Evolutionary conservation across 2,113 vertebrate genomes (phyloP), one percentile per base, ranked within the genome.

Genomic region (Lepus europaeus): DNA sequence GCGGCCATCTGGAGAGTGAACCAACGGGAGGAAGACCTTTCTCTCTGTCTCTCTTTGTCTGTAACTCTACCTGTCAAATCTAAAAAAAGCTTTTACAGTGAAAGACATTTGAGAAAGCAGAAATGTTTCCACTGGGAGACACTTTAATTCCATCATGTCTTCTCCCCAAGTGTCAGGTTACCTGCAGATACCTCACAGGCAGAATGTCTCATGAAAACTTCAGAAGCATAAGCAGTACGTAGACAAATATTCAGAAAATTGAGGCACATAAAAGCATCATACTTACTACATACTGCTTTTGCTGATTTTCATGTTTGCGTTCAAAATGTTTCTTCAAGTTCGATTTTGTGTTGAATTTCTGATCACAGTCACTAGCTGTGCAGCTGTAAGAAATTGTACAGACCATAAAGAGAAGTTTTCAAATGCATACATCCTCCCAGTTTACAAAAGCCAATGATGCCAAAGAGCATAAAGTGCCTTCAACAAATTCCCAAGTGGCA

Each of bases 301-400:
- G 96, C 76, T 97, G 97, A 72, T 98, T 97, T 80, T 98, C 96
- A 96, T 99, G 99, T 89, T 98, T 98, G 39, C 98, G 98, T 87
- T 98, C 98, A 89, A 98, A 23, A 70, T 99, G 99, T 81, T 99
- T 99, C 97, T 98, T 99, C 97, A 99, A 95, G 96, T 99, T 99
- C 74, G 98, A 87, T 19, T 98, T 98, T 36, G 98, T 99, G 87
- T 97, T 98, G 94, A 99, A 99, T 76, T 96, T 98, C 91, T 98
- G 90, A 9, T 96, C 88, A 97, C 99, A 99, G 2, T 98, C 98
- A 19, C 98, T 98, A 89, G 94, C 92, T 73, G 87, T 78, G 98
- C 99, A 99, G 90, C 99, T 99, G 97, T 36, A 98, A 95, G 49
- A 84, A 93, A 95, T 68, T 51, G 0, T 51, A 49, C 27, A 85